Base-by-base conservation (phyloP, 2,888 invertebrate genomes). In the Calameuta filiformis region DNA sequence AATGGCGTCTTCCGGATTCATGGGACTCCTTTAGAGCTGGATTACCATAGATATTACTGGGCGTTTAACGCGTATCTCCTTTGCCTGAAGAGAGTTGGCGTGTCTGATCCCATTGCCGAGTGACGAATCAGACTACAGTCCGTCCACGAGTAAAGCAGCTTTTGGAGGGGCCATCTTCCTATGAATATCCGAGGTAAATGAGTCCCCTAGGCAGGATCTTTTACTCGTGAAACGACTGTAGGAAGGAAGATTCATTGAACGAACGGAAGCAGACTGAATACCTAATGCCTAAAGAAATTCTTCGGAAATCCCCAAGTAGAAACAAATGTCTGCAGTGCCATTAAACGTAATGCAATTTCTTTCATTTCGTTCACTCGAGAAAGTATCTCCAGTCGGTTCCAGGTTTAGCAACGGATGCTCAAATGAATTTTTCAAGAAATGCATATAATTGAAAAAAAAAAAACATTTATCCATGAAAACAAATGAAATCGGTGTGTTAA, bases 11-110 rank as follows among this genome's bases (percentile, higher is more conserved):
- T 56, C 56, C 23, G 56, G 56, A 56, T 23, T 31, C 71, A 33
- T 23, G 71, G 3, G 34, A 31, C 71, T 71, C 71, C 33, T 71
- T 31, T 33, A 30, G 35, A 33, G 34, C 74, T 34, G 30, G 31
- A 37, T 74, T 74, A 74, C 30, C 74, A 74, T 37, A 35, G 34
- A 74, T 37, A 74, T 74, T 37, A 15, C 35, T 74, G 74, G 74
- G 11, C 37, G 35, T 74, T 74, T 74, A 74, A n/a, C 74, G 74
- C 74, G 30, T 74, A 33, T 35, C 71, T 34, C 31, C 34, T 71
- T 34, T 34, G 71, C 6, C 31, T 71, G 30, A 12, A 30, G 34
- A 71, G 30, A 34, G 71, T 34, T 34, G 11, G 31, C 71, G 30
- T 34, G 71, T 33, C 34, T 71, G 23, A 71, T 71, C 71, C 12